Percentiles rank a stretch among this genome's conserved stretches.
These are phyloP conservation scores for Nothocercus nigrocapillus DNA, from an alignment of 2,113 vertebrate genomes.

Conservation along the genomic window DNA sequence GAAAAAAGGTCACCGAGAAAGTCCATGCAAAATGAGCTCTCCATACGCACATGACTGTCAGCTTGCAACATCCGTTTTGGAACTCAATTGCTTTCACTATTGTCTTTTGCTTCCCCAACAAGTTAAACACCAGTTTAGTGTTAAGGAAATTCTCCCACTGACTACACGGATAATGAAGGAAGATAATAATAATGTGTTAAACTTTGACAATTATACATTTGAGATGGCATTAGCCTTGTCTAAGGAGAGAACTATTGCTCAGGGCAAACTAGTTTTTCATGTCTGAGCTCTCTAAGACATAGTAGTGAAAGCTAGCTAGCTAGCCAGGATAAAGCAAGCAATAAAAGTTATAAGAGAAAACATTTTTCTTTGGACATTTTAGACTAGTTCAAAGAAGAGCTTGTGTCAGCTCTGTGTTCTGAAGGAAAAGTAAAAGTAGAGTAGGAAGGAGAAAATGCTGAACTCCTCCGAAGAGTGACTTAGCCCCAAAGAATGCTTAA, in stretches of 20 bases:
- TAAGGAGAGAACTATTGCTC: neutral
- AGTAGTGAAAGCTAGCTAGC: neutral
- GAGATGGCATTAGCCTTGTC: neutral
- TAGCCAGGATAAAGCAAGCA: neutral
- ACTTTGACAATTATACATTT: neutral
- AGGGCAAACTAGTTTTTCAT: neutral
- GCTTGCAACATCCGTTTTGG: conserved; percentile 4
- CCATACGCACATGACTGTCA: neutral
- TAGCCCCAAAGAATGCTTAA: neutral
- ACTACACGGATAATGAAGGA: neutral
- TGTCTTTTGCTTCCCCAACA: neutral
- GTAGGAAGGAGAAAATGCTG: neutral
- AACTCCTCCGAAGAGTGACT: neutral
- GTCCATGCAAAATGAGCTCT: conserved; percentile 1
- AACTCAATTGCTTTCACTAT: neutral
- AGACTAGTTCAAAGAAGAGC: neutral
- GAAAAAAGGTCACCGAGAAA: conserved; percentile 17
- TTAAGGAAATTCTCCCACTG: neutral
- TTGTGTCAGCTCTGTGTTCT: neutral
- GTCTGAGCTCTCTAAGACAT: neutral
- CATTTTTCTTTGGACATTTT: neutral
- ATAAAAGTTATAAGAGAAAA: neutral
- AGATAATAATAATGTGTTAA: neutral
- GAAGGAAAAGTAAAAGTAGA: neutral
- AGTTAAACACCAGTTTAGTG: neutral